Evolutionary conservation across 2,888 invertebrate species (phyloP), one percentile per base, ranked within the genome.

Genomic region (Phytoseiulus persimilis): DNA sequence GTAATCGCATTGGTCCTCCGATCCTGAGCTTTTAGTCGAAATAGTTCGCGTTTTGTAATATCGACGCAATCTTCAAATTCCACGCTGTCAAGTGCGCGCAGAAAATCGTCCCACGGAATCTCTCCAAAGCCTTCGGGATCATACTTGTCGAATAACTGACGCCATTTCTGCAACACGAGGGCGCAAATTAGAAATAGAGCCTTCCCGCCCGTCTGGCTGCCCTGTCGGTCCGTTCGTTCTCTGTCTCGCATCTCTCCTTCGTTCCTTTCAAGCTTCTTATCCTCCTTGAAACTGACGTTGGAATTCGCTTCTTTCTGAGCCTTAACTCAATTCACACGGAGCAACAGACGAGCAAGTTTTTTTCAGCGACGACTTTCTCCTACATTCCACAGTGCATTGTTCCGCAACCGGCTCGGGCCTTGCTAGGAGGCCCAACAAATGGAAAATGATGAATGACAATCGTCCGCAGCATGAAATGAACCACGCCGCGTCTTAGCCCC

Each of bases 81-180:
- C n/a, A 95, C 94, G 91, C 95, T 95, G 92, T 94, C 95, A 91
- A 97, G 94, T 31, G 96, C 96, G 91, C 94, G 94, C 91, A 96
- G 92, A 93, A 97, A 96, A 92, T 97, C 96, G 90, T 95, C 95
- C 94, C 96, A 95, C 87, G 96, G 96, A 92, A 97, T 97, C 94
- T 97, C 97, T 18, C 97, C 97, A 92, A 97, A 97, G 83, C 97
- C 97, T 93, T 97, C 97, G 14, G 96, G 96, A 94, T 97, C 97
- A 92, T 96, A 97, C 96, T 95, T 95, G 93, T 96, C 96, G 92
- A 96, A 96, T 91, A 96, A 94, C 91, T 95, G 95, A 91, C 96
- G 95, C 96, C 96, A 96, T 96, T 96, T 96, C 96, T 96, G 94
- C 91, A 94, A 94, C 23, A 65, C 14, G 18, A 28, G 28, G 5